phyloP scores from a whole-genome alignment of 2,797 vertebrate species.

The Tragelaphus eurycerus region DNA sequence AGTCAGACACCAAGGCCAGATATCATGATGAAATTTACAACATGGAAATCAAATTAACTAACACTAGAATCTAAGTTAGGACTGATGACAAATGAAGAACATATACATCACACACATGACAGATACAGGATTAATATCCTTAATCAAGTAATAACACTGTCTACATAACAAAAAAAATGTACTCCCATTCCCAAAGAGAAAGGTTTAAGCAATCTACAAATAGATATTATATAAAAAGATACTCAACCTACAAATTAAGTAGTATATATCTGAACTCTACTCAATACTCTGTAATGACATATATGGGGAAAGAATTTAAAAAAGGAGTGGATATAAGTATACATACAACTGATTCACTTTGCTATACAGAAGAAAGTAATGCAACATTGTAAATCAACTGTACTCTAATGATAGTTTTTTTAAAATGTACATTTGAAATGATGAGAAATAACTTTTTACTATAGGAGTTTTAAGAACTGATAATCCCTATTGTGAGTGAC shows the following conservation, averaged over 20 bases:
- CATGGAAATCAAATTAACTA: conserved; percentile 7
- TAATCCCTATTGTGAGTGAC: not conserved
- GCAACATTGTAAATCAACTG: not conserved
- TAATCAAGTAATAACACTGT: not conserved
- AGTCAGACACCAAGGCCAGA: not conserved
- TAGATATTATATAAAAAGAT: not conserved
- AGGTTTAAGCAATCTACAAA: conserved; percentile 1
- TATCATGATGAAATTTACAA: not conserved
- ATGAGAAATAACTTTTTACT: not conserved
- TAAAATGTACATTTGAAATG: not conserved
- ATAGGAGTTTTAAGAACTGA: not conserved
- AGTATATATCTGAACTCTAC: not conserved
- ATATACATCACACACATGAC: not conserved
- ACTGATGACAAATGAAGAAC: not conserved
- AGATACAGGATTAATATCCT: not conserved
- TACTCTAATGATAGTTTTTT: not conserved
- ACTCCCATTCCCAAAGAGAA: not conserved
- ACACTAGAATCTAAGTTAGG: not conserved
- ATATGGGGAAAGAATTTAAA: not conserved
- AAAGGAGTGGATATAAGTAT: not conserved
- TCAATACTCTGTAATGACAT: not conserved
- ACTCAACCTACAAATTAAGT: not conserved
- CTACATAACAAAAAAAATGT: not conserved
- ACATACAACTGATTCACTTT: not conserved
- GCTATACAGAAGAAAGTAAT: not conserved